phyloP scores from a whole-genome alignment of 2,888 invertebrate species.

The Lutraria lutraria region DNA sequence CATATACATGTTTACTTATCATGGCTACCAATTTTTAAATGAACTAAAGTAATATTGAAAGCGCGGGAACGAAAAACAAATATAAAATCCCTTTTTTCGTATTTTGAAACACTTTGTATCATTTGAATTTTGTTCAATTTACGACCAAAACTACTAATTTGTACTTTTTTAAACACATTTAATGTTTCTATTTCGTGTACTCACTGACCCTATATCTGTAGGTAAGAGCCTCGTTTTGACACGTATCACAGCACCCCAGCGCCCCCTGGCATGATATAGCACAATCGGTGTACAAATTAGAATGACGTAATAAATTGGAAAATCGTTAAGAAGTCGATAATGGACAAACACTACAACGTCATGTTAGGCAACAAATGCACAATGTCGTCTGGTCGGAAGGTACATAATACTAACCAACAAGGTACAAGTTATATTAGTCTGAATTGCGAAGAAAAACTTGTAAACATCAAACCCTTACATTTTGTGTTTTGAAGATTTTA shows the following conservation, averaged over 20 bases:
- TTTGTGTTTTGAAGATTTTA: too few relatives aligned
- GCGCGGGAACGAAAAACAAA: too few relatives aligned
- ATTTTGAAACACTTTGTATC: too few relatives aligned
- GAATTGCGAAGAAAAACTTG: not conserved
- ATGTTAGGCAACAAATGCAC: not conserved
- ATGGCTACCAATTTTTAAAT: too few relatives aligned
- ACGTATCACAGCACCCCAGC: slow-evolving; percentile 31
- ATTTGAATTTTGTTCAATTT: too few relatives aligned
- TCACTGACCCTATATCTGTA: slow-evolving; percentile 27
- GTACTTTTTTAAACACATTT: not conserved
- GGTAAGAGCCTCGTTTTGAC: slow-evolving; percentile 29
- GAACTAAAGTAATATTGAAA: too few relatives aligned
- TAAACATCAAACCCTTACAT: too few relatives aligned
- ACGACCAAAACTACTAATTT: too few relatives aligned
- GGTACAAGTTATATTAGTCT: not conserved
- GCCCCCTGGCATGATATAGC: slow-evolving; percentile 33
- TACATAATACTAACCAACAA: slow-evolving; percentile 9
- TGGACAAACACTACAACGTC: slow-evolving; percentile 36
- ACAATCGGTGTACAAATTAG: slow-evolving; percentile 34
- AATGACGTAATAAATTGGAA: slow-evolving; percentile 32
- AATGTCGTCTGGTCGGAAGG: slow-evolving; percentile 18
- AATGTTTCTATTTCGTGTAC: not conserved
- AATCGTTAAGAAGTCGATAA: slow-evolving; percentile 35
- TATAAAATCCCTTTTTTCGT: too few relatives aligned
- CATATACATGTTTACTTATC: too few relatives aligned